phyloP scores from a whole-genome alignment of 2,113 vertebrate species.

The Cairina moschata region DNA sequence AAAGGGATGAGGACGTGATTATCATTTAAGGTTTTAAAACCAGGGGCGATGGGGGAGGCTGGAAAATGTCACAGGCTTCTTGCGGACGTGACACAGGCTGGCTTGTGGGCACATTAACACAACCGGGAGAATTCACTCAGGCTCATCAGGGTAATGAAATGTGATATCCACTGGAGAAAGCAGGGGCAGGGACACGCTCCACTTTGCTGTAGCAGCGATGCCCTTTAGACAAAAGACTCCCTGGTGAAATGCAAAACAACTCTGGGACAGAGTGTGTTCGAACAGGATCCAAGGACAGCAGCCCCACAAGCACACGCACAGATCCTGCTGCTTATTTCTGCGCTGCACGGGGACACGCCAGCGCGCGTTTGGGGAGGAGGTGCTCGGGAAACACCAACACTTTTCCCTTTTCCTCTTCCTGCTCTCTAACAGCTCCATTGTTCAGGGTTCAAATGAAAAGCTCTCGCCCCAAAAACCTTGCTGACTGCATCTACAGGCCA shows the following conservation, averaged over 20 bases:
- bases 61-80: constrained; percentile 49
- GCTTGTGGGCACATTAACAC: constrained; percentile 62
- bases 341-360: rapidly evolving
- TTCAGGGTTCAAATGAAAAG: neutral
- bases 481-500: neutral
- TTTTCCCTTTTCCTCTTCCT: neutral
- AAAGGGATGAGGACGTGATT: neutral
- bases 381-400: neutral
- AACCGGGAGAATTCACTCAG: neutral
- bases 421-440: neutral
- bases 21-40: neutral
- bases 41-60: neutral
- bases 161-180: constrained; percentile 59
- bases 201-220: neutral
- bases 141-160: constrained; percentile 72
- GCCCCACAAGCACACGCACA: neutral
- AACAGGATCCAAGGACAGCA: neutral
- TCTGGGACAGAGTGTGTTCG: neutral
- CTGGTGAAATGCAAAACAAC: constrained; percentile 58
- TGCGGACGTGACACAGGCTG: constrained; percentile 15
- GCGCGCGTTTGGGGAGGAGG: rapidly evolving
- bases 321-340: neutral
- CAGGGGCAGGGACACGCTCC: neutral
- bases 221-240: constrained; percentile 67
- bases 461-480: neutral